Evolutionary conservation across 2,113 vertebrate species (phyloP).

Genomic region (Cavia aperea): DNA sequence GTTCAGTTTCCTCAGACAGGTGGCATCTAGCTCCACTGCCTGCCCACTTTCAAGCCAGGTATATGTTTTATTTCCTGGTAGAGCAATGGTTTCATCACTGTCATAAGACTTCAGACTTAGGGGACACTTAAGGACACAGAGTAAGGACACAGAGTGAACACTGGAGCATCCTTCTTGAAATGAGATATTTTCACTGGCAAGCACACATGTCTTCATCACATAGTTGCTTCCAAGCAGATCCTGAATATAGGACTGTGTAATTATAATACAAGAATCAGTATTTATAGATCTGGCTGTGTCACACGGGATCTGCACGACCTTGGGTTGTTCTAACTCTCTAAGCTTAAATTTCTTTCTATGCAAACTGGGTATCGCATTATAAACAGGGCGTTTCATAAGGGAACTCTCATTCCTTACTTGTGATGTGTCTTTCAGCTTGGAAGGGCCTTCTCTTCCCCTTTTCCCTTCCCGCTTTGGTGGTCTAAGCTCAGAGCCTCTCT

Average conservation of each 20-base stretch:
- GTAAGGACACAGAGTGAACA: neutral
- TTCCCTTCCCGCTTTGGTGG: neutral
- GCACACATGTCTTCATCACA: neutral
- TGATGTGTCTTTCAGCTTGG: neutral
- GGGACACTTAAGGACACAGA: neutral
- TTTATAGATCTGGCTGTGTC: slow-evolving; percentile 20
- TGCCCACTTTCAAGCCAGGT: neutral
- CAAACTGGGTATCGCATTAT: neutral
- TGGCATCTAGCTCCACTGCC: neutral
- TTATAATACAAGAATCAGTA: neutral
- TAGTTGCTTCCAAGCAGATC: slow-evolving; percentile 5
- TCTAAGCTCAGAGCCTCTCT: neutral
- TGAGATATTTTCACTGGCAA: slow-evolving; percentile 20
- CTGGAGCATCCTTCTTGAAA: slow-evolving; percentile 6
- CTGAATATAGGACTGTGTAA: neutral
- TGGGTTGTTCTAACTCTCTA: neutral
- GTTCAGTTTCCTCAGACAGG: neutral
- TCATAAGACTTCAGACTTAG: slow-evolving; percentile 25
- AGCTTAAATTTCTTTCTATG: slow-evolving; percentile 1
- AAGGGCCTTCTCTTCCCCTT: neutral
- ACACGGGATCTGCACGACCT: neutral
- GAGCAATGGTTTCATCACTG: neutral
- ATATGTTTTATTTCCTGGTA: slow-evolving; percentile 19
- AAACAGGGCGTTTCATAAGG: neutral
- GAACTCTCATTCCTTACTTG: neutral